Evolutionary conservation across 2,113 vertebrate species (phyloP).

Genomic region (Nannospalax galili): DNA sequence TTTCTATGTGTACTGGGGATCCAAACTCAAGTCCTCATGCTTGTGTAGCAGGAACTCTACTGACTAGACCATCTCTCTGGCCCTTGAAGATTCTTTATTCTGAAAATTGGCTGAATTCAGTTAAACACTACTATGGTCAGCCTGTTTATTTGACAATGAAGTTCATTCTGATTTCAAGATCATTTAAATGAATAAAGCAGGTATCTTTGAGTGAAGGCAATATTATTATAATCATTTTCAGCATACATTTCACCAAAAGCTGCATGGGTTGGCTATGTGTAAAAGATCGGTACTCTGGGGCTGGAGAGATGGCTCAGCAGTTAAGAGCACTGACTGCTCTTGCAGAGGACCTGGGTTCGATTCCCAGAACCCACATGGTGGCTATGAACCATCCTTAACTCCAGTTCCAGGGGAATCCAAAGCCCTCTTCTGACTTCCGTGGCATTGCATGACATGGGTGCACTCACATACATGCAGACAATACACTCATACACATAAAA

Average conservation of each 20-base stretch:
- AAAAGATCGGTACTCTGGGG: background rate
- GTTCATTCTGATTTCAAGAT: conserved; percentile 56
- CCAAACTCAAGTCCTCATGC: background rate
- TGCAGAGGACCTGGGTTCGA: no score
- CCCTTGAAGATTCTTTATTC: conserved; percentile 49
- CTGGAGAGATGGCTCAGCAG: no score
- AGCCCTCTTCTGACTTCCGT: no score
- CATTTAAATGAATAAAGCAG: conserved; percentile 47
- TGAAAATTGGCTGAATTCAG: conserved; percentile 57
- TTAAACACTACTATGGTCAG: no score
- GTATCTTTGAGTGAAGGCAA: background rate
- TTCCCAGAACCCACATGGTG: no score
- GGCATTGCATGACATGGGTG: no score
- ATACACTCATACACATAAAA: no score
- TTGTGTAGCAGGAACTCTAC: background rate
- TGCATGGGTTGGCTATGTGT: background rate
- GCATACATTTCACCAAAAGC: conserved; percentile 12
- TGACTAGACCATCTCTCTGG: background rate
- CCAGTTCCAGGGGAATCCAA: no score
- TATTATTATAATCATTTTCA: background rate
- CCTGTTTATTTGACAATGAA: conserved; percentile 66
- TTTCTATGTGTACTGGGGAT: background rate
- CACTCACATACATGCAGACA: no score
- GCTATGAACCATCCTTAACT: no score
- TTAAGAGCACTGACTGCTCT: no score